Evolutionary conservation across 2,888 invertebrate genomes (phyloP), one percentile per base, ranked within the genome.

Genomic region (Thecocarcelia acutangulata): DNA sequence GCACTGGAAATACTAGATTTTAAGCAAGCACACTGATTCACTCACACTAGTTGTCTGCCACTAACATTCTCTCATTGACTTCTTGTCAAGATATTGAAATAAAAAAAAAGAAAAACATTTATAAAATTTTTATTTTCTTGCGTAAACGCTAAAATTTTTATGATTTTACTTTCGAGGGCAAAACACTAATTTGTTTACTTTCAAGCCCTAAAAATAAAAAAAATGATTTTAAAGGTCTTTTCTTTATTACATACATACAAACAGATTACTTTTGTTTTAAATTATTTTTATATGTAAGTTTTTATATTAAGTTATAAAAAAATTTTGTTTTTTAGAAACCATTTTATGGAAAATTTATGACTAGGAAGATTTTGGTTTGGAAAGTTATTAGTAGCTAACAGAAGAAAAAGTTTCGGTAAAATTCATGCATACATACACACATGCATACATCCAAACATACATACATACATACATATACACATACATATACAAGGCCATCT

Each of bases 1-100:
- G 64, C 64, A 64, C 54, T 74, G 54, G 63, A 74, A 64, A 56
- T 56, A 46, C 54, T 74, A 56, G 63, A 74, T 37, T 76, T 21
- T 33, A 44, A 12, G 46, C 24, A 59, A 17, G 58, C 37, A 52
- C 19, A 64, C 46, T 19, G 28, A 61, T 54, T 69, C 8, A 24
- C 37, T 50, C 46, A 52, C 68, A 68, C 59, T 48, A 21, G 48
- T 63, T 77, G 50, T 33, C 54, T 15, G 37, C 17, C 46, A 73
- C 17, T 64, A 37, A 56, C 56, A 48, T 5, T 24, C 15, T 44
- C 21, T 15, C 15, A 12, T 52, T 19, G 28, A 28, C 28, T 48
- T 13, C 40, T 37, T 6, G 15, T 42, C 42, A 5, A 42, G 9
- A 54, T 54, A 28, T 17, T 52, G 21, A 24, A 59, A 44, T 15